phyloP scores from a whole-genome alignment of 2,113 vertebrate species.

The Podilymbus podiceps region DNA sequence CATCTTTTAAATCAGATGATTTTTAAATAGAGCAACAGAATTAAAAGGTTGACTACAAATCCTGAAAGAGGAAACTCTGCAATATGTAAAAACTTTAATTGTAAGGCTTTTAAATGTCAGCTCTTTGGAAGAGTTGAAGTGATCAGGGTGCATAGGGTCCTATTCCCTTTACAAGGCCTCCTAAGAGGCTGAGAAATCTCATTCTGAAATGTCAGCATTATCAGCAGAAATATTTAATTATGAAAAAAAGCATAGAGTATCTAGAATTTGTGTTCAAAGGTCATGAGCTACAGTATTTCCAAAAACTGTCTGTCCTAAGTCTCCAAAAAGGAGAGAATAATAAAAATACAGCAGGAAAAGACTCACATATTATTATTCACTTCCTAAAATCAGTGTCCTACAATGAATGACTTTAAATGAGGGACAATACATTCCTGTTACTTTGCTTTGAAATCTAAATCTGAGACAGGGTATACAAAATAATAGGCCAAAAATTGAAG shows the following conservation, averaged over 20 bases:
- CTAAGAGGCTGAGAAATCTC: not conserved
- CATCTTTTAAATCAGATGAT: not conserved
- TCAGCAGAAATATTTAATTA: constrained; percentile 11
- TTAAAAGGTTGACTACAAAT: not conserved
- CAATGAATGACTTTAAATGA: not conserved
- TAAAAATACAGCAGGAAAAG: not conserved
- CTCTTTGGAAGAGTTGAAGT: not conserved
- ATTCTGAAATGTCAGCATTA: constrained; percentile 39
- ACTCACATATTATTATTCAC: not conserved
- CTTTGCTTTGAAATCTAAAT: not conserved
- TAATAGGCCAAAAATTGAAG: not conserved
- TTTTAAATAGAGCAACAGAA: not conserved
- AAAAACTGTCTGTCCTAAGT: not conserved
- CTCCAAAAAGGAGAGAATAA: not conserved
- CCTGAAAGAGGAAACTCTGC: not conserved
- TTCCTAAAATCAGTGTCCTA: not conserved
- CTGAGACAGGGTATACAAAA: not conserved
- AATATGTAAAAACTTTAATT: not conserved
- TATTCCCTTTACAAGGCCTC: not conserved
- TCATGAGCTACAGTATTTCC: not conserved
- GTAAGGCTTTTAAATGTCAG: constrained; percentile 26
- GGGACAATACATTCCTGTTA: not conserved
- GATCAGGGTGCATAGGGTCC: not conserved
- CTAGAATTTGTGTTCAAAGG: not conserved
- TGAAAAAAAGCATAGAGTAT: not conserved